Base-by-base conservation (phyloP, 2,888 invertebrate species). In the Drosophila acutilabella region DNA sequence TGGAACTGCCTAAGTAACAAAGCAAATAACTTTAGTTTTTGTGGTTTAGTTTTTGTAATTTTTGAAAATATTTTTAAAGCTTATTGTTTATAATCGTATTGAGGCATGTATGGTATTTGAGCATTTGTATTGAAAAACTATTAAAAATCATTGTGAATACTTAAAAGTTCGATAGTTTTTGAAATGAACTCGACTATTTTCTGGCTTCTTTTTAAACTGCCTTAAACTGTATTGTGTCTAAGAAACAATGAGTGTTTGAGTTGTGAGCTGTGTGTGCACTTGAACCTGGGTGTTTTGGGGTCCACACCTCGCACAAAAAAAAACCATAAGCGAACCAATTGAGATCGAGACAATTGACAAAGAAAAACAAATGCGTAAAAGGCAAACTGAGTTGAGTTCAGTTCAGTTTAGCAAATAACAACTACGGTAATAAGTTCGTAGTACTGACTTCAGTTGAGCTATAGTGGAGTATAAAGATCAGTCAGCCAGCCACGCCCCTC, bases 291-390 rank as follows among this genome's bases (percentile, higher is more conserved):
- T 64, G 57, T 59, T 64, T 59, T 64, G 74, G 73, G 56, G 70
- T 77, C 76, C 80, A 85, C 83, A 85, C 73, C 76, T 80, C 73
- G 53, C 20, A 60, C 51, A 20, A 60, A 51, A 60, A 51, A 70
- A 65, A 66, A 54, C 69, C 52, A 64, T 67, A 60, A 52, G 14
- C 23, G 52, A 41, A 41, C 40, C 40, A 40, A 45, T 58, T 47
- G 36, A 65, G 60, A 58, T 20, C 62, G 13, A 64, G 56, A 80
- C 77, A 84, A 81, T 81, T 84, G 83, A 84, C 83, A 84, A 84
- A 74, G 78, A 58, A 87, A 80, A 81, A 78, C 80, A 73, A 84
- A 84, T 87, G 84, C 83, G 87, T 84, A 84, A 84, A 84, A 74
- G 80, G 75, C 64, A 59, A 50, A 50, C 52, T 50, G 30, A 70